Conservation (phyloP, 2,113 vertebrate species). For the Camelus bactrianus region DNA sequence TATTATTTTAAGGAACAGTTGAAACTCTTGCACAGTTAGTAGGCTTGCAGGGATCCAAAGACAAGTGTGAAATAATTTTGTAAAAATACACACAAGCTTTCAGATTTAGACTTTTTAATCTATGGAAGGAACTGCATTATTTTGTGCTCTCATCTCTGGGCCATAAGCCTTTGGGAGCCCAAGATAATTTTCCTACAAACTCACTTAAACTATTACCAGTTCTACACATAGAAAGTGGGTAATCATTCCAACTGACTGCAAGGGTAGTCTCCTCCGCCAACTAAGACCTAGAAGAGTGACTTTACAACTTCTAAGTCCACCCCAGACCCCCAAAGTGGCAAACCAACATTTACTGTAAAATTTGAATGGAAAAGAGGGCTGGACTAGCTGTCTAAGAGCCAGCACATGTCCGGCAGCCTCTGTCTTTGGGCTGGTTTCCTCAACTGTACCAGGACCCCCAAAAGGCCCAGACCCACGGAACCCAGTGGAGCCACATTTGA, state of each 20-base stretch:
- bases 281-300: not conserved
- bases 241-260: constrained; percentile 16
- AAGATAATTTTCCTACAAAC: constrained; percentile 6
- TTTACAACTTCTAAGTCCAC: not conserved
- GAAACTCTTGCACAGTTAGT: not conserved
- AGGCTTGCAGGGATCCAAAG: not conserved
- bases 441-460: not conserved
- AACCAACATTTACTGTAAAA: not conserved
- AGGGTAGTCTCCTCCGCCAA: not conserved
- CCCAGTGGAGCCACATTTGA: not conserved
- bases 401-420: not conserved
- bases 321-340: not conserved
- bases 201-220: not conserved
- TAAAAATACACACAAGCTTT: not conserved
- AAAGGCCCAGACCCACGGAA: not conserved
- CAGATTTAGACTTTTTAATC: not conserved
- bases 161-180: not conserved
- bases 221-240: not conserved
- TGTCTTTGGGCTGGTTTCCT: not conserved
- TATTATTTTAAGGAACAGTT: constrained; percentile 38
- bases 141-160: not conserved
- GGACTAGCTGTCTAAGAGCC: not conserved
- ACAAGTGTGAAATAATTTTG: not conserved
- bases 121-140: not conserved
- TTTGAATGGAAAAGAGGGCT: not conserved